Base-by-base conservation (phyloP, 1,140 invertebrate species). In the Plutomurus gul region DNA sequence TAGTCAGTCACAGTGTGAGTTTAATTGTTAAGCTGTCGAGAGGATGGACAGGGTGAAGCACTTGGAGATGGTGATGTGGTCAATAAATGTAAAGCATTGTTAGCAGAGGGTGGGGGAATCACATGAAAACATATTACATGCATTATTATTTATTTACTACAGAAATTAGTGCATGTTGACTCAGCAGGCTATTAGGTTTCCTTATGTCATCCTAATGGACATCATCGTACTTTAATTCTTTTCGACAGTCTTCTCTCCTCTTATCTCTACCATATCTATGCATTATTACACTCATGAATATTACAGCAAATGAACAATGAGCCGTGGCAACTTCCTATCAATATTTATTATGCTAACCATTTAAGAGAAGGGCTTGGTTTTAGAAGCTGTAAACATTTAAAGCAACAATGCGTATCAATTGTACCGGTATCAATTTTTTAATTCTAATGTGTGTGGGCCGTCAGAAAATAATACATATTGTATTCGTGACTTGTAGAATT, bases 401-500 rank as follows among this genome's bases (percentile, higher is more conserved):
- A n/a, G n/a, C n/a, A n/a, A n/a, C n/a, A n/a, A n/a, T n/a, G n/a
- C n/a, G n/a, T n/a, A n/a, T 65, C 36, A n/a, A 65, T 30, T 65
- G 25, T 33, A 65, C 27, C 56, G 36, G 56, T 65, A 30, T 65
- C 56, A 65, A 65, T 5, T 65, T 27, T n/a, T 30, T 60, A 60
- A 60, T 60, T 60, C 51, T 33, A 36, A 65, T 16, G 56, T 65
- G 56, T 65, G 56, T 65, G 56, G 56, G 56, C 27, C 27, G 36
- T 65, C 56, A 30, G 16, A 36, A 65, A 65, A 65, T 65, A 65
- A 65, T 65, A 65, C 27, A 65, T 65, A 65, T 65, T 65, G 56
- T 65, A 65, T 65, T 65, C 30, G 56, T 65, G 56, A 65, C 56
- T 65, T 65, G 56, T 65, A 65, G 56, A 65, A 18, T 65, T 65